These are phyloP conservation scores for Nematopogon swammerdamellus DNA, from an alignment of 2,888 invertebrate species.

Conservation along the genomic window DNA sequence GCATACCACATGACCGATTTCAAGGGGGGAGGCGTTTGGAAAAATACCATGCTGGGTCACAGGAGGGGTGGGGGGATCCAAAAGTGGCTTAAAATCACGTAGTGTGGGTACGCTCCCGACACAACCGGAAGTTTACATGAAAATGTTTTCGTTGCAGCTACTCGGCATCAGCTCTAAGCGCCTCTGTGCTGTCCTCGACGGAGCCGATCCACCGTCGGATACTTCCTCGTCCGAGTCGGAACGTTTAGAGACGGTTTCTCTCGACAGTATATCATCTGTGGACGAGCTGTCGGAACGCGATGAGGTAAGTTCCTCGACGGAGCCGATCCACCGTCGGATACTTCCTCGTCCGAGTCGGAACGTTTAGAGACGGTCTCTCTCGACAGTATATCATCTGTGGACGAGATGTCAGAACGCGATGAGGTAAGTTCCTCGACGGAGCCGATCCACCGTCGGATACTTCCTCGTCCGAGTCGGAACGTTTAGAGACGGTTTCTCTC, in stretches of 20 bases:
- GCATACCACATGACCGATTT: no score
- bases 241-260: constrained; percentile 51
- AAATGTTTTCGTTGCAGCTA: no score
- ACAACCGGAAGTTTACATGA: no score
- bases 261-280: constrained; percentile 61
- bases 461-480: constrained; percentile 30
- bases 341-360: constrained; percentile 33
- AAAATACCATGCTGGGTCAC: no score
- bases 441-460: constrained; percentile 46
- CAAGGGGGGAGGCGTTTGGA: no score
- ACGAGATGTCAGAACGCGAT: constrained; percentile 17
- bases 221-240: constrained; percentile 36
- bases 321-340: constrained; percentile 42
- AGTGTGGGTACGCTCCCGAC: no score
- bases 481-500: constrained; percentile 55
- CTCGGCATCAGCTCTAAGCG: constrained; percentile 61
- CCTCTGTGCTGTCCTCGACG: constrained; percentile 51
- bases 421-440: constrained; percentile 32
- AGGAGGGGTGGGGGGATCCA: no score
- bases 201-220: constrained; percentile 42
- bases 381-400: constrained; percentile 61
- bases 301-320: constrained; percentile 33
- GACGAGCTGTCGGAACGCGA: constrained; percentile 20
- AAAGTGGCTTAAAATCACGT: no score
- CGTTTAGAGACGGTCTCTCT: constrained; percentile 55